phyloP scores from a whole-genome alignment of 64 coral and sea anemone genomes.

The Montipora cactus region DNA sequence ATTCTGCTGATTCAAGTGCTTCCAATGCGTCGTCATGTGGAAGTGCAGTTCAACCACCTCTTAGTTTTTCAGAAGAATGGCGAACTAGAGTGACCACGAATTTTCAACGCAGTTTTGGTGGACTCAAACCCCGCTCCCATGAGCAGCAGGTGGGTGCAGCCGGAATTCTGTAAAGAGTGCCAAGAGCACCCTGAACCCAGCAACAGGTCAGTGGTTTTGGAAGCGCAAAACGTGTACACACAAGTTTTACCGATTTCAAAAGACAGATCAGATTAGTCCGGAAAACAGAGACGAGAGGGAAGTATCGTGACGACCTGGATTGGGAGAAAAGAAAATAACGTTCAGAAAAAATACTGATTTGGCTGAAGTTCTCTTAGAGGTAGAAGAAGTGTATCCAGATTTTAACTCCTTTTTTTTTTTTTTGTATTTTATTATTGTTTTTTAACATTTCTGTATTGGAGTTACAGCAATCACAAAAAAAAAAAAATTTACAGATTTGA shows the following conservation, averaged over 20 bases:
- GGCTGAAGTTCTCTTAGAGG: neutral
- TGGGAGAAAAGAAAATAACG: neutral
- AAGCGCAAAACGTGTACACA: neutral
- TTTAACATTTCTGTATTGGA: too few relatives aligned
- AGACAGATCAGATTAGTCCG: neutral
- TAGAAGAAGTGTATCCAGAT: neutral
- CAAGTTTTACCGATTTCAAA: neutral
- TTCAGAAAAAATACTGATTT: neutral
- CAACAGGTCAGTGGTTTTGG: slow-evolving; percentile 1
- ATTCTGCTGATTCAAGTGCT: neutral
- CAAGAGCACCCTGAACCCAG: neutral
- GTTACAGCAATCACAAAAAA: too few relatives aligned
- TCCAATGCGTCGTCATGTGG: neutral
- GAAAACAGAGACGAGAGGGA: neutral
- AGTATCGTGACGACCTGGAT: neutral
- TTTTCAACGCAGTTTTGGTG: slow-evolving; percentile 6
- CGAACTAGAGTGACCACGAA: neutral
- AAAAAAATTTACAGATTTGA: too few relatives aligned
- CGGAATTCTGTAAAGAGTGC: neutral
- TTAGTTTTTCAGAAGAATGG: neutral
- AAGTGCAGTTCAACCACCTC: neutral
- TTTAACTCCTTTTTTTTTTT: too few relatives aligned
- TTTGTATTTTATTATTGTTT: too few relatives aligned
- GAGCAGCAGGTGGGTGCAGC: neutral
- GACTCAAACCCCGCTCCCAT: neutral